phyloP scores from a whole-genome alignment of 2,797 vertebrate species.

The Aldrovandia affinis region DNA sequence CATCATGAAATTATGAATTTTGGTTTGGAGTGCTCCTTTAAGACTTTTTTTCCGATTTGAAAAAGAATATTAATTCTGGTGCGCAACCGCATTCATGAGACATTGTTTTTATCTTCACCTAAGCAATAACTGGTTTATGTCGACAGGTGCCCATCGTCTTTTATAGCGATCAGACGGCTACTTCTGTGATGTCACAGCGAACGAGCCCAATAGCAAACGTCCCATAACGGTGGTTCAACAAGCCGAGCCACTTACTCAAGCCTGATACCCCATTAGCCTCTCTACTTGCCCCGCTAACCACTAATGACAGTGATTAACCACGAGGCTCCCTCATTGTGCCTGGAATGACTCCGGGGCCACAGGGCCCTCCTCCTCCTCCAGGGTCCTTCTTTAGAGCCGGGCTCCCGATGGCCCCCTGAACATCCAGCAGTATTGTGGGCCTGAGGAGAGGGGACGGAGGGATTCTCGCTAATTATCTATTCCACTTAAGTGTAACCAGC shows the following conservation, averaged over 20 bases:
- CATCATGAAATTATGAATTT: too few relatives aligned
- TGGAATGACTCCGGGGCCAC: slow-evolving; percentile 23
- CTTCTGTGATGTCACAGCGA: background rate
- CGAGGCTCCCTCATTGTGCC: slow-evolving; percentile 22
- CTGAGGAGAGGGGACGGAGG: slow-evolving; percentile 35
- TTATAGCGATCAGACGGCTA: background rate
- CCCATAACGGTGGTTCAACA: background rate
- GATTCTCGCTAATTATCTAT: slow-evolving; percentile 92
- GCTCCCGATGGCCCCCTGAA: background rate
- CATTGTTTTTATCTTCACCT: too few relatives aligned
- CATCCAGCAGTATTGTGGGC: slow-evolving; percentile 13
- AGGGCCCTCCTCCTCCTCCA: slow-evolving; percentile 20
- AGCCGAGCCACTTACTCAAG: background rate
- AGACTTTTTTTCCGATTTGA: too few relatives aligned
- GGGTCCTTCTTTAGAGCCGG: background rate
- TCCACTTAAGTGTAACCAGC: slow-evolving; percentile 91
- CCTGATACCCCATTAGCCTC: slow-evolving; percentile 28
- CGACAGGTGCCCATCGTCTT: too few relatives aligned
- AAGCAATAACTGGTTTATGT: too few relatives aligned
- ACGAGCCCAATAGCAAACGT: background rate
- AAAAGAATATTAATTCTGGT: too few relatives aligned
- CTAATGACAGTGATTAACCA: slow-evolving; percentile 24
- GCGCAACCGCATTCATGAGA: too few relatives aligned
- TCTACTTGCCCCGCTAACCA: slow-evolving; percentile 26
- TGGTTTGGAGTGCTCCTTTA: too few relatives aligned